These are phyloP conservation scores for Azorinus chamasolen DNA, from an alignment of 2,888 invertebrate genomes.

Conservation along the genomic window DNA sequence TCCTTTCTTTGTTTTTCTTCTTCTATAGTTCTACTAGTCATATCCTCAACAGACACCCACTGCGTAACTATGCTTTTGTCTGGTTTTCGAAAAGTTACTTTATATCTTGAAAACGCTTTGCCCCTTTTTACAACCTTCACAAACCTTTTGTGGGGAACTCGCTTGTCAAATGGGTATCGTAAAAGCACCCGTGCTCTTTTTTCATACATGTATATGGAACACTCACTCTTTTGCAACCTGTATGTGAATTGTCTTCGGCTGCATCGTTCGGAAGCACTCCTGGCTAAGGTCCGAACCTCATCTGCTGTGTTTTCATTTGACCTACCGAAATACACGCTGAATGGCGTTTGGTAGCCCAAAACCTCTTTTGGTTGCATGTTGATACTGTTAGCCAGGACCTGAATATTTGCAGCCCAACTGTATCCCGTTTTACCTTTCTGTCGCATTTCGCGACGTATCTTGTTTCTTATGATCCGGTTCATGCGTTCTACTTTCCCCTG, in stretches of 20 bases:
- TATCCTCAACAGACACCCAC: conserved; percentile 4
- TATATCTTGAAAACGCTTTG: neutral
- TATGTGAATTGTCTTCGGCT: neutral
- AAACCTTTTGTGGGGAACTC: neutral
- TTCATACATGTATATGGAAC: conserved; percentile 9
- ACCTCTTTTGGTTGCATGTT: conserved; percentile 33
- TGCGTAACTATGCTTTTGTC: neutral
- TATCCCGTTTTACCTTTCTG: neutral
- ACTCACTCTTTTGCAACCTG: neutral
- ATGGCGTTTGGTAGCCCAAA: conserved; percentile 12
- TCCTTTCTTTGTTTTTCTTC: neutral
- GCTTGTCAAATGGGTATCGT: neutral
- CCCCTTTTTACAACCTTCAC: neutral
- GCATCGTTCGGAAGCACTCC: neutral
- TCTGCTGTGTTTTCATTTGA: conserved; percentile 1
- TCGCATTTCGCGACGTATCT: conserved; percentile 9
- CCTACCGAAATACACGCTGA: conserved; percentile 21
- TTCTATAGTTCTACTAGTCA: neutral
- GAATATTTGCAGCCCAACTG: conserved; percentile 9
- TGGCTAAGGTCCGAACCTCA: conserved; percentile 12
- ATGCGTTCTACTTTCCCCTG: conserved; percentile 31
- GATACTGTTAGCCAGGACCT: neutral
- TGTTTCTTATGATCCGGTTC: conserved; percentile 9
- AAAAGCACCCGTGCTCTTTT: neutral
- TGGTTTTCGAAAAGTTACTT: neutral